These are phyloP conservation scores for Todiramphus saurophagus DNA, from an alignment of 2,113 vertebrate genomes.

Conservation along the genomic window DNA sequence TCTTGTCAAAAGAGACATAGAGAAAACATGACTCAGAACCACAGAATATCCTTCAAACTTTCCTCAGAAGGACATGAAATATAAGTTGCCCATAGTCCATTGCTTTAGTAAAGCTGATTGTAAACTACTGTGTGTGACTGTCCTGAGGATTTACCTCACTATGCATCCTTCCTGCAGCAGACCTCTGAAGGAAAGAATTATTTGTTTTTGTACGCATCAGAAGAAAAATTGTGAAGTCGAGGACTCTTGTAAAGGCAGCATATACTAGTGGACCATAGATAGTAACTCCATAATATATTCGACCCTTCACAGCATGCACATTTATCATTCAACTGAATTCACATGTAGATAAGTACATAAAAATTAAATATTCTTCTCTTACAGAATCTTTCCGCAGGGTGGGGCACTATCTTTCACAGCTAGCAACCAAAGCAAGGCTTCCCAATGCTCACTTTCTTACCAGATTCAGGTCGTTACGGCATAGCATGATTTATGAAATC, in stretches of 20 bases:
- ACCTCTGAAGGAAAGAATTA: neutral
- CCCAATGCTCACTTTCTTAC: neutral
- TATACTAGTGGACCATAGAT: neutral
- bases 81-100: neutral
- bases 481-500: neutral
- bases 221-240: neutral
- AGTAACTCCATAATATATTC: neutral
- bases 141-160: neutral
- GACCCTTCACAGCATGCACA: neutral
- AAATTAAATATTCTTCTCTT: neutral
- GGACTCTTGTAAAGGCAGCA: neutral
- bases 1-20: neutral
- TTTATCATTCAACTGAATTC: neutral
- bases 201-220: neutral
- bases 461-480: neutral
- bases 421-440: neutral
- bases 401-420: neutral
- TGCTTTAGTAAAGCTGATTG: neutral
- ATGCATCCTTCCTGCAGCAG: neutral
- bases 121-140: neutral
- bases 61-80: neutral
- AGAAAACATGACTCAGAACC: neutral
- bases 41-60: neutral
- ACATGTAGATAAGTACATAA: neutral
- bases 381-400: neutral